phyloP scores from a whole-genome alignment of 2,888 invertebrate species.

The Microplitis deprimator region DNA sequence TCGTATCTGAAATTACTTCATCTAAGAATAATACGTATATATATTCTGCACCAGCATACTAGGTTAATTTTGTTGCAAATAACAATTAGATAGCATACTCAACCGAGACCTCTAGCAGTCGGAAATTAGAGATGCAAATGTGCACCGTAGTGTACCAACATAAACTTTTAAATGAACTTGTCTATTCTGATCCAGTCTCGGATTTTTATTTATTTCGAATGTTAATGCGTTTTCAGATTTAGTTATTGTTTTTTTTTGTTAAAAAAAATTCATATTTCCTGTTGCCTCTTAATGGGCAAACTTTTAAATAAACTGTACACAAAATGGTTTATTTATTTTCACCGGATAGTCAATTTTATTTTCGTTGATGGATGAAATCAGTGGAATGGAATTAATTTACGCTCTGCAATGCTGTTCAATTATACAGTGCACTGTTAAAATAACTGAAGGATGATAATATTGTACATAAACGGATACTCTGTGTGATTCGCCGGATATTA shows the following conservation, averaged over 20 bases:
- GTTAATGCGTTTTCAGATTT: not conserved
- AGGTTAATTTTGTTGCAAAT: not conserved
- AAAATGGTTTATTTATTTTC: not conserved
- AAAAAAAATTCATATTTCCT: too few species aligned
- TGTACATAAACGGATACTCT: constrained; percentile 7
- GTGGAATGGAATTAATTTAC: constrained; percentile 1
- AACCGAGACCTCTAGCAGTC: not conserved
- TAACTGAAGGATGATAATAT: constrained; percentile 7
- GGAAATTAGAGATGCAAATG: not conserved
- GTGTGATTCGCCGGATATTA: constrained; percentile 24
- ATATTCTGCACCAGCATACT: not conserved
- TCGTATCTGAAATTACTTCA: too few species aligned
- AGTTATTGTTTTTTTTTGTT: not conserved
- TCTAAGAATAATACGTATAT: not conserved
- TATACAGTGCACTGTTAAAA: not conserved
- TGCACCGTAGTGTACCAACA: not conserved
- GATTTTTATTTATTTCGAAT: not conserved
- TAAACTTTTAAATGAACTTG: not conserved
- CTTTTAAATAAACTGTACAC: too few species aligned
- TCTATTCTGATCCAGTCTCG: not conserved
- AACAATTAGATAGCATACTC: constrained; percentile 1
- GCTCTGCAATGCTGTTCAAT: not conserved
- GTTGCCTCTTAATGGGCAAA: too few species aligned
- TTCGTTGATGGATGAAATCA: not conserved
- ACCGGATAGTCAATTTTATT: too few species aligned